Evolutionary conservation across 2,797 vertebrate genomes (phyloP), one percentile per base, ranked within the genome.

Genomic region (Anableps anableps): DNA sequence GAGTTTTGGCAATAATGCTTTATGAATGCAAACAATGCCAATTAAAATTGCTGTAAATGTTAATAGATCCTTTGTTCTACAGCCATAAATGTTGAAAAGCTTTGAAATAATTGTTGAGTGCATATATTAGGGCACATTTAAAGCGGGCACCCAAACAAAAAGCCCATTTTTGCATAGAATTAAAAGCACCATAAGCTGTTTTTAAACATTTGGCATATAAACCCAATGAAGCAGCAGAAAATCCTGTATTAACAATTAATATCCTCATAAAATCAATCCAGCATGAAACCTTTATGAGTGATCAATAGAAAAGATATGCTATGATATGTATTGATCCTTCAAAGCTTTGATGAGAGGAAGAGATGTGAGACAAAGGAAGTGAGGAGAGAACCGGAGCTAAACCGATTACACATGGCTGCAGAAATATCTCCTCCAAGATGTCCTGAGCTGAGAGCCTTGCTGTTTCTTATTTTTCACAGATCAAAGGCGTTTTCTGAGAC

Each of bases 381-480:
- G 64, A 68, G 64, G 64, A 26, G 36, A 68, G 21, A 60, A 10
- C 70, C 8, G 71, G 4, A n/a, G 10, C 78, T 74, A 66, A 79
- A 51, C 31, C 21, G 45, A 64, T 66, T 75, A 43, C 50, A 72
- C 34, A 64, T 66, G 29, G 53, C 45, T 11, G 19, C 36, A 66
- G 70, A 34, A n/a, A 29, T 38, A 9, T 4, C 72, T 76, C 31
- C 29, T 75, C 34, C 45, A 10, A 41, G 62, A 43, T 45, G 11
- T 60, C n/a, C 47, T 74, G 38, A 13, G 1, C 36, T 79, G 6
- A 88, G 17, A 29, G 68, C 50, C 68, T 41, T 74, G 60, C 70
- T 78, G 79, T 81, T 85, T 84, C 48, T 81, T 41, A 21, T 85
- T 84, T 51, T 72, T 58, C 11, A 50, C 79, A 92, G 91, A 77